Percentiles rank a stretch among this genome's conserved stretches.
phyloP scores from a whole-genome alignment of 2,113 vertebrate genomes.

The Telmatochromis sp. region DNA sequence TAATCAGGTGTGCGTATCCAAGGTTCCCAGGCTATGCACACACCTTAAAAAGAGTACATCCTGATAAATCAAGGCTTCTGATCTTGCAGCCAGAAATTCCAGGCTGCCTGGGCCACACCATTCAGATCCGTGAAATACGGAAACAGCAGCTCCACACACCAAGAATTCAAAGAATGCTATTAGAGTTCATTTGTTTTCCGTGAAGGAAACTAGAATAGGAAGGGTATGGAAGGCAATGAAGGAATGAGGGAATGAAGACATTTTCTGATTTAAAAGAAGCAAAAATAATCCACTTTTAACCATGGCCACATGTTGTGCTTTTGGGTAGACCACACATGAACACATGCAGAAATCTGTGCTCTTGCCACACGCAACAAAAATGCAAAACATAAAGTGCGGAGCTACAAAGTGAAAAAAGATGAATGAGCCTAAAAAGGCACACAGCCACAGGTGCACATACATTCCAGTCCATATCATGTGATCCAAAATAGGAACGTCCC shows the following conservation, averaged over 20 bases:
- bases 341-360: neutral
- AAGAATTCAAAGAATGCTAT: conserved; percentile 78
- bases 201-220: conserved; percentile 42
- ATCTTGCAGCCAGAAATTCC: conserved; percentile 65
- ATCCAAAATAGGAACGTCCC: neutral
- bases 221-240: neutral
- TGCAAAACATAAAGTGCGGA: neutral
- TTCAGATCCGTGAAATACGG: conserved; percentile 53
- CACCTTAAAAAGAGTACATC: conserved; percentile 49
- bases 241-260: conserved; percentile 15
- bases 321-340: conserved; percentile 72
- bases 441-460: neutral
- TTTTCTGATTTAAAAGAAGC: conserved; percentile 74
- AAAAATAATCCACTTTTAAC: conserved; percentile 76
- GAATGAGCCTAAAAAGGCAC: neutral
- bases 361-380: neutral
- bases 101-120: conserved; percentile 52
- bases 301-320: conserved; percentile 74
- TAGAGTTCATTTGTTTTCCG: conserved; percentile 69
- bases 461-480: neutral
- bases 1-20: neutral
- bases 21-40: conserved; percentile 2
- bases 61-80: conserved; percentile 67
- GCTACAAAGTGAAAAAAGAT: neutral
- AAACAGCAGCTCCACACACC: conserved; percentile 51